phyloP scores from a whole-genome alignment of 2,888 invertebrate species.

The Diarsia rubi region DNA sequence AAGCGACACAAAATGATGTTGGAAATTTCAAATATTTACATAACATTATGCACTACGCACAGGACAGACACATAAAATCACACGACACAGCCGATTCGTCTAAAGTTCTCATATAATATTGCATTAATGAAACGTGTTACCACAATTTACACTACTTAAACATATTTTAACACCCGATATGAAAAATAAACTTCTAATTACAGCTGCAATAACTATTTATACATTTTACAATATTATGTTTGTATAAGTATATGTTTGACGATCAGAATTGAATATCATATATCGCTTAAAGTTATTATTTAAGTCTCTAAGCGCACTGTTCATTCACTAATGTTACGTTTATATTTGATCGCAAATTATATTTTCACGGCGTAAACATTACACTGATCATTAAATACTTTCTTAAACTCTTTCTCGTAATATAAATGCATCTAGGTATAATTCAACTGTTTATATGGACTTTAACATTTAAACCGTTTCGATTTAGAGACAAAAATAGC shows the following conservation, averaged over 20 bases:
- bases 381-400: conserved; percentile 76
- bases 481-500: conserved; percentile 85
- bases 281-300: conserved; percentile 80
- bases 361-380: conserved; percentile 75
- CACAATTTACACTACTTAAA: conserved; percentile 89
- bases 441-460: conserved; percentile 81
- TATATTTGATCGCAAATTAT: conserved; percentile 83
- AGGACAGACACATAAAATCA: conserved; percentile 85
- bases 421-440: conserved; percentile 84
- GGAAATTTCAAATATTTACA: conserved; percentile 81
- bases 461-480: conserved; percentile 81
- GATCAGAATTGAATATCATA: conserved; percentile 72
- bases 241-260: conserved; percentile 78
- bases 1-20: conserved; percentile 58
- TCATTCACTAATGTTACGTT: conserved; percentile 76
- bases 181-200: conserved; percentile 91
- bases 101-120: conserved; percentile 83
- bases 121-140: conserved; percentile 87
- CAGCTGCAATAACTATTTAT: conserved; percentile 91
- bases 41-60: conserved; percentile 82
- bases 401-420: conserved; percentile 72
- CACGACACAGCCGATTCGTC: conserved; percentile 91
- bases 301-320: conserved; percentile 88
- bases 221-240: conserved; percentile 88
- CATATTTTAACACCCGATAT: conserved; percentile 90